A percentile compares a stretch with the other conserved stretches of the same genome.
phyloP scores from a whole-genome alignment of 2,797 vertebrate species.

The Lepilemur ruficaudatus region DNA sequence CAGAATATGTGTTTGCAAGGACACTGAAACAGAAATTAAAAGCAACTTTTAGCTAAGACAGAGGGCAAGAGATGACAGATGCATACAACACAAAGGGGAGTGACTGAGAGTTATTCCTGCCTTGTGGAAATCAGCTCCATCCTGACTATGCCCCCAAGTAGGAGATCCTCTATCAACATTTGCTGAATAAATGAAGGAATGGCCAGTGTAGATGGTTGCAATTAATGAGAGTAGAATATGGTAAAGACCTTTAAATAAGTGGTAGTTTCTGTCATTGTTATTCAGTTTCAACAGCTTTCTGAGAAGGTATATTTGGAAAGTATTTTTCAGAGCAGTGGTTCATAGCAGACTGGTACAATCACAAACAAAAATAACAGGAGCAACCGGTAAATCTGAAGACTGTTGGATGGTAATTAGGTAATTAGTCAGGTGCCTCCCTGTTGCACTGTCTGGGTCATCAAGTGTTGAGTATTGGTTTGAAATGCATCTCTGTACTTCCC shows the following conservation, averaged over 20 bases:
- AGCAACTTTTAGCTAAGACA: background rate
- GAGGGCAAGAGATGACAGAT: background rate
- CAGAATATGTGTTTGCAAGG: background rate
- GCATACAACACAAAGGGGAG: fast-evolving
- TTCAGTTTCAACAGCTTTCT: background rate
- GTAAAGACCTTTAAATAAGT: background rate
- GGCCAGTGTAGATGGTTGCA: background rate
- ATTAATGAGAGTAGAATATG: background rate
- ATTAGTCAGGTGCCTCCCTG: background rate
- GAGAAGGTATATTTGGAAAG: background rate
- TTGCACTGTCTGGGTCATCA: background rate
- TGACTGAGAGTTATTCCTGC: background rate
- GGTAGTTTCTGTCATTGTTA: background rate
- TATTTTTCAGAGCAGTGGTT: background rate
- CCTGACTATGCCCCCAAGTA: background rate
- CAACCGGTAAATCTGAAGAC: background rate
- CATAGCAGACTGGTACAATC: background rate
- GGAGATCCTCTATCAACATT: background rate
- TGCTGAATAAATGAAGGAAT: background rate
- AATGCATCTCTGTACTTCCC: background rate
- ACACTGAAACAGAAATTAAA: background rate
- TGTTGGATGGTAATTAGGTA: background rate
- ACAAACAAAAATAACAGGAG: background rate
- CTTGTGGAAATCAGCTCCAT: background rate
- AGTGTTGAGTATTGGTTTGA: background rate